phyloP scores from a whole-genome alignment of 2,888 invertebrate genomes.

The Amaurobius ferox region DNA sequence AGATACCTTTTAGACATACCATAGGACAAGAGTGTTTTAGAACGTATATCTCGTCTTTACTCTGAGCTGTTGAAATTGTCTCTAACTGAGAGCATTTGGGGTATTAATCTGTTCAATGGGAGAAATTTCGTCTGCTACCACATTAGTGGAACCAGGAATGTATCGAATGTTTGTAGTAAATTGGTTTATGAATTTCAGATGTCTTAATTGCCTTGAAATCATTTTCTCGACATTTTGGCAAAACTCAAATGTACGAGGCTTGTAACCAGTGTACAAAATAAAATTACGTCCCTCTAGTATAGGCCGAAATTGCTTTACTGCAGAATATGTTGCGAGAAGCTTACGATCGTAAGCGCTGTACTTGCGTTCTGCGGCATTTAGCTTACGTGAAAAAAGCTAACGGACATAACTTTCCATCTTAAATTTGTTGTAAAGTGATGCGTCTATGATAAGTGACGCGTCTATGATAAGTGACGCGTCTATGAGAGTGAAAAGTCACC shows the following conservation, averaged over 20 bases:
- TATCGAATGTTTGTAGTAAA: slow-evolving; percentile 77
- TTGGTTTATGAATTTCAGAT: slow-evolving; percentile 76
- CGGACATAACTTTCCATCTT: slow-evolving; percentile 58
- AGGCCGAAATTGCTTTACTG: slow-evolving; percentile 74
- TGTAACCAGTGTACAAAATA: slow-evolving; percentile 43
- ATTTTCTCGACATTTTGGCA: slow-evolving; percentile 20
- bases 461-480: not conserved
- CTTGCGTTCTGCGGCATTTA: slow-evolving; percentile 19
- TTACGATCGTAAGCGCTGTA: slow-evolving; percentile 73
- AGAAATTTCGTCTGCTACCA: slow-evolving; percentile 44
- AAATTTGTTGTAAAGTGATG: slow-evolving; percentile 73
- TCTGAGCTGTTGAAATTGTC: no score
- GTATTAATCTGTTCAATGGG: not conserved
- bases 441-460: slow-evolving; percentile 31
- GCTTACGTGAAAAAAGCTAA: slow-evolving; percentile 35
- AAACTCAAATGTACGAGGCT: slow-evolving; percentile 72
- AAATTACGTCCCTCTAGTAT: slow-evolving; percentile 70
- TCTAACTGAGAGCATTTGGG: not conserved
- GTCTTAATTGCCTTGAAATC: slow-evolving; percentile 76
- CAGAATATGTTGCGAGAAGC: slow-evolving; percentile 74
- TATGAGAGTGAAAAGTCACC: no score
- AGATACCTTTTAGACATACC: no score
- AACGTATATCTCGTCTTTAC: no score
- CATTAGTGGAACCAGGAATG: slow-evolving; percentile 73
- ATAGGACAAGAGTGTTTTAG: no score